phyloP scores from a whole-genome alignment of 2,888 invertebrate genomes.

The Gymnocheta viridis region DNA sequence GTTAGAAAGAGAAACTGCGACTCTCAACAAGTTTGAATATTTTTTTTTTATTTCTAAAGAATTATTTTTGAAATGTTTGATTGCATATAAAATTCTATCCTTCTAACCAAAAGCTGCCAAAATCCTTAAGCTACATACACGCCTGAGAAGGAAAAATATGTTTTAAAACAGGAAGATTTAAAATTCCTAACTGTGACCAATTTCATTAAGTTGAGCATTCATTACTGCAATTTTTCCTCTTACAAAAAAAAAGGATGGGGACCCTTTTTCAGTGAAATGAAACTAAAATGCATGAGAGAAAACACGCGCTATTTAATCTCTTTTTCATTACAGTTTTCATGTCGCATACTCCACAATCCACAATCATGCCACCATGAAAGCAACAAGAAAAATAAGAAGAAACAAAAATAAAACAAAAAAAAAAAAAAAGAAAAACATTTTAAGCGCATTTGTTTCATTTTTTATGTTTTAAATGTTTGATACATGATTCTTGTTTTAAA shows the following conservation, averaged over 20 bases:
- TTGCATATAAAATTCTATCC: no score
- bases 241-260: background rate
- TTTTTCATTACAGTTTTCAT: background rate
- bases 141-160: background rate
- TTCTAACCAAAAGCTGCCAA: no score
- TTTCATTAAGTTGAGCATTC: conserved; percentile 19
- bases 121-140: no score
- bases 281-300: background rate
- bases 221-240: background rate
- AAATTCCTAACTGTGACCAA: background rate
- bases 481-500: conserved; percentile 32
- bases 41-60: no score
- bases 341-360: background rate
- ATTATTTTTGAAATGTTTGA: no score
- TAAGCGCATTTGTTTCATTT: background rate
- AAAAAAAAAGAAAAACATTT: no score
- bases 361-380: no score
- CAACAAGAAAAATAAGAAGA: no score
- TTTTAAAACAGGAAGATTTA: background rate
- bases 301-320: conserved; percentile 21
- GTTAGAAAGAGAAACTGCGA: no score
- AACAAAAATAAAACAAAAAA: no score
- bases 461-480: background rate
- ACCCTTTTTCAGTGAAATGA: background rate
- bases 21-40: no score